phyloP scores from a whole-genome alignment of 2,113 vertebrate species.

The Podarcis cretensis region DNA sequence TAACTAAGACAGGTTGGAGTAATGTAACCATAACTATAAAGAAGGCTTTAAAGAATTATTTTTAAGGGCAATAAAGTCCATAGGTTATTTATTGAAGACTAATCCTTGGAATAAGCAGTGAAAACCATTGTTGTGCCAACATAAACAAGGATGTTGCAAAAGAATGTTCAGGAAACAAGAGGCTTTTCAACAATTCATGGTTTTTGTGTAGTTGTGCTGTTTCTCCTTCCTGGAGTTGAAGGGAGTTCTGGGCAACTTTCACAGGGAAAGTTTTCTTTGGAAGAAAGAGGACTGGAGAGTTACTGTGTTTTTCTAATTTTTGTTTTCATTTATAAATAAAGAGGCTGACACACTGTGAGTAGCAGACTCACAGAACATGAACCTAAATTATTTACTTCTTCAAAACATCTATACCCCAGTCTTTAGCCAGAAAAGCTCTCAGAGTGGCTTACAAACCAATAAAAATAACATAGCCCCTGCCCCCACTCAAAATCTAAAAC shows the following conservation, averaged over 20 bases:
- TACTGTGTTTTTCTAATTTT: background rate
- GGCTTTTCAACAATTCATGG: background rate
- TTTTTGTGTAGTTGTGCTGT: background rate
- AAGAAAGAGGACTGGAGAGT: background rate
- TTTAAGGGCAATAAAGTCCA: no score
- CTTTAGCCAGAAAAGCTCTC: no score
- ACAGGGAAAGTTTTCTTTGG: background rate
- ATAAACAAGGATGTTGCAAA: background rate
- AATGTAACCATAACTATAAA: no score
- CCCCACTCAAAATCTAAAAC: no score
- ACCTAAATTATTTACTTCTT: background rate
- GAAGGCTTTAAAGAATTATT: no score
- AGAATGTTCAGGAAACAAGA: background rate
- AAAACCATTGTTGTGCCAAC: background rate
- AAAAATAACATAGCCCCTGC: no score
- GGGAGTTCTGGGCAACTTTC: background rate
- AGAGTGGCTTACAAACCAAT: no score
- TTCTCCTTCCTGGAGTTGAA: background rate
- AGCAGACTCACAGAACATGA: background rate
- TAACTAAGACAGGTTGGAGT: no score
- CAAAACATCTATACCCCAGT: background rate
- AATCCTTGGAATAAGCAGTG: background rate
- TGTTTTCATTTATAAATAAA: background rate
- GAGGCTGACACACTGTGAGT: background rate
- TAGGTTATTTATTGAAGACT: background rate